Evolutionary conservation across 2,113 vertebrate genomes (phyloP).

Genomic region (Taurulus bubalis): DNA sequence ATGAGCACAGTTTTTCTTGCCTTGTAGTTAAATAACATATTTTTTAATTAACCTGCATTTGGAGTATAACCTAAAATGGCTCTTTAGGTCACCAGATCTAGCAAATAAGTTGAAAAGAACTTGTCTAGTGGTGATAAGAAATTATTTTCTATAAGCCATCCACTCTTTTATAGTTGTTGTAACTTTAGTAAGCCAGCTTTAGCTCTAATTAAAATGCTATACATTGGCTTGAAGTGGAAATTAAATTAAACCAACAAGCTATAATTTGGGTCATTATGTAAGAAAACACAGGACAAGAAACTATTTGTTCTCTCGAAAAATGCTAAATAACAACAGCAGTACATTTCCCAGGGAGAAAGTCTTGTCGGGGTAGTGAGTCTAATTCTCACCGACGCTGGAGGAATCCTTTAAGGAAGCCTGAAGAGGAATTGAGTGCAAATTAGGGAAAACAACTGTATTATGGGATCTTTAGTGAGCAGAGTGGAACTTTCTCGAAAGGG

Average conservation of each 20-base stretch:
- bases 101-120: background rate
- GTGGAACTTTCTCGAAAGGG: constrained; percentile 4
- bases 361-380: background rate
- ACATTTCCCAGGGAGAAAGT: background rate
- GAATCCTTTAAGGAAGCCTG: constrained; percentile 28
- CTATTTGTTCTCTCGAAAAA: background rate
- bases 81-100: background rate
- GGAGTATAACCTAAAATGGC: background rate
- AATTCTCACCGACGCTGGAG: constrained; percentile 11
- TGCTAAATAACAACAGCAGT: background rate
- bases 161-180: background rate
- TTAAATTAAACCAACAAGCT: background rate
- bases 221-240: background rate
- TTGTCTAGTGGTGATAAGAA: too few relatives aligned
- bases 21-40: background rate
- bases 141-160: background rate
- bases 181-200: background rate
- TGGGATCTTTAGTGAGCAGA: background rate
- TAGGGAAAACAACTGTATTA: constrained; percentile 28
- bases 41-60: background rate
- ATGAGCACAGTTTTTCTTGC: background rate
- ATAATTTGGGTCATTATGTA: background rate
- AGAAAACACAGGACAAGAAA: background rate
- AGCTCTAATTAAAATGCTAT: background rate
- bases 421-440: constrained; percentile 28